Percentiles rank a stretch among this genome's conserved stretches.
Evolutionary conservation across 1,140 invertebrate genomes (phyloP).

Genomic region (Lordiphosa stackelbergi): DNA sequence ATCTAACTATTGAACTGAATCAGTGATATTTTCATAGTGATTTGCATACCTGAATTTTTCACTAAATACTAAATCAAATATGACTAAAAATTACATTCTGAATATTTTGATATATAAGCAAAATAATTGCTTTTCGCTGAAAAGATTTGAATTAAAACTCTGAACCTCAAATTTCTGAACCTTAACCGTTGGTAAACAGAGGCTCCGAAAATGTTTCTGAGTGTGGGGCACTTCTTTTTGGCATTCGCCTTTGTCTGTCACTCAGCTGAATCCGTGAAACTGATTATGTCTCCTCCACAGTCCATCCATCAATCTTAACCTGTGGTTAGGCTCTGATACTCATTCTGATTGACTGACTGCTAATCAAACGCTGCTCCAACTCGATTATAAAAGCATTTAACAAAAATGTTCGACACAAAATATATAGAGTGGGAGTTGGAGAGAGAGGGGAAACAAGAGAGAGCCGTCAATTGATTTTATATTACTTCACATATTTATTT

Average conservation of each 20-base stretch:
- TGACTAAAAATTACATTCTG: too few species aligned
- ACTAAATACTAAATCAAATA: too few species aligned
- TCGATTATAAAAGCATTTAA: conserved; percentile 67
- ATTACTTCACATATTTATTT: conserved; percentile 37
- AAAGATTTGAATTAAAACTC: too few species aligned
- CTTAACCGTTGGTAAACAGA: too few species aligned
- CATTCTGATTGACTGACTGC: conserved; percentile 60
- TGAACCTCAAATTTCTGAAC: too few species aligned
- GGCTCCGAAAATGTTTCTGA: not conserved
- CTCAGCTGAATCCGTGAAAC: conserved; percentile 33
- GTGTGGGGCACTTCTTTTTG: not conserved
- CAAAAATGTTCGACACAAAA: conserved; percentile 18
- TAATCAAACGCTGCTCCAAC: conserved; percentile 57
- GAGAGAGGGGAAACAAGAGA: not conserved
- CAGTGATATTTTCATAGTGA: too few species aligned
- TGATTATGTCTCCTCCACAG: conserved; percentile 23
- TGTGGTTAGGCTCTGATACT: conserved; percentile 14
- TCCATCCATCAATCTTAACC: conserved; percentile 53
- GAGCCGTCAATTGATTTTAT: conserved; percentile 8
- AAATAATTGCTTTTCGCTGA: too few species aligned
- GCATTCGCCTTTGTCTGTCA: too few species aligned
- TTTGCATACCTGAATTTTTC: too few species aligned
- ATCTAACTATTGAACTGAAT: too few species aligned
- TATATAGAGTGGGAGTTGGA: not conserved
- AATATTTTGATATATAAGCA: too few species aligned